phyloP scores from a whole-genome alignment of 2,888 invertebrate genomes.

The Alcis repandata region DNA sequence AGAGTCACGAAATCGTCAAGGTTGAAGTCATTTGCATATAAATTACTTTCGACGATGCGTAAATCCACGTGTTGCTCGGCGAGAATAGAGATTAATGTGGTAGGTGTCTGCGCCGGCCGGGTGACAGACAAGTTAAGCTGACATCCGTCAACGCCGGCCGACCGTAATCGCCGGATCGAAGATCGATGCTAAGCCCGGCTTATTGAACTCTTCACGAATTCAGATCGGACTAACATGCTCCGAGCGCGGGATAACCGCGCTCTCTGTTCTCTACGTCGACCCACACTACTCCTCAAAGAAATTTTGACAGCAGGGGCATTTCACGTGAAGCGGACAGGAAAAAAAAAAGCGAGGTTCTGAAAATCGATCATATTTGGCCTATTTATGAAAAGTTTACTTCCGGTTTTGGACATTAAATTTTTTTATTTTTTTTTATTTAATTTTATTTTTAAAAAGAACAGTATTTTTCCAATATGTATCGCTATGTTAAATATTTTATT shows the following conservation, averaged over 20 bases:
- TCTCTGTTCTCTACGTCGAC: conserved; percentile 49
- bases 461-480: too few species aligned
- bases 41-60: conserved; percentile 83
- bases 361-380: too few species aligned
- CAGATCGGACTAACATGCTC: conserved; percentile 67
- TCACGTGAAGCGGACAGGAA: too few species aligned
- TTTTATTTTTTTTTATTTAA: too few species aligned
- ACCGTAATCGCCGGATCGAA: conserved; percentile 82
- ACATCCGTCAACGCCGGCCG: conserved; percentile 84
- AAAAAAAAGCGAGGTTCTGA: too few species aligned
- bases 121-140: conserved; percentile 85
- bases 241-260: conserved; percentile 40
- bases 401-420: too few species aligned
- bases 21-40: conserved; percentile 85
- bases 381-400: too few species aligned
- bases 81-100: conserved; percentile 84
- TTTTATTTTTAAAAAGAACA: too few species aligned
- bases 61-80: conserved; percentile 84
- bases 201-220: conserved; percentile 81
- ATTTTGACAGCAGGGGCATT: conserved; percentile 74
- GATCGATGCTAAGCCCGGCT: conserved; percentile 84
- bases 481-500: too few species aligned
- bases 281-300: conserved; percentile 74
- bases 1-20: conserved; percentile 82
- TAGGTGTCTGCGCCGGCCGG: conserved; percentile 75